Evolutionary conservation across 1,140 invertebrate genomes (phyloP).

Genomic region (Stenopsyche tienmushanensis): DNA sequence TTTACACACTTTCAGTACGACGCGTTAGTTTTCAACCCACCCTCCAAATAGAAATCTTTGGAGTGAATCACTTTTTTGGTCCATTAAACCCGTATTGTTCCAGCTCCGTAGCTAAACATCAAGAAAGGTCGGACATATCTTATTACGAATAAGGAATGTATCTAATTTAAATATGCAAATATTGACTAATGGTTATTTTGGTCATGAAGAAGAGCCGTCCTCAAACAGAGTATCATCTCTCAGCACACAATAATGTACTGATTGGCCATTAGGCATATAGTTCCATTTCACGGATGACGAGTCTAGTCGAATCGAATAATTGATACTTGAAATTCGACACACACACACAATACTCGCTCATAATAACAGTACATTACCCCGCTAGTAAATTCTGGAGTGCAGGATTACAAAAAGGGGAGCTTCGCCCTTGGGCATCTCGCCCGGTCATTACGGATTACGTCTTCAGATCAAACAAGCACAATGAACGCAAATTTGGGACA

Average conservation of each 20-base stretch:
- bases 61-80: no score
- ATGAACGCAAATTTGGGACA: slow-evolving; percentile 41
- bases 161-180: slow-evolving; percentile 10
- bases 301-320: slow-evolving; percentile 32
- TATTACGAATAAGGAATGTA: no score
- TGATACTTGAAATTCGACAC: slow-evolving; percentile 41
- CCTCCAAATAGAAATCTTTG: no score
- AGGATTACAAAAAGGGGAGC: slow-evolving; percentile 33
- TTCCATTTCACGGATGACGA: slow-evolving; percentile 36
- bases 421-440: slow-evolving; percentile 26
- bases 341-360: slow-evolving; percentile 14
- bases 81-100: no score
- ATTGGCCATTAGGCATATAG: slow-evolving; percentile 38
- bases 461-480: slow-evolving; percentile 43
- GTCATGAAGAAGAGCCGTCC: neutral
- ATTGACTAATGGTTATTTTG: slow-evolving; percentile 1
- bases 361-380: neutral
- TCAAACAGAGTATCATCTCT: slow-evolving; percentile 11
- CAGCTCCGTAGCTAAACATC: no score
- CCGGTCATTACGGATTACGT: slow-evolving; percentile 43
- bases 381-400: slow-evolving; percentile 34
- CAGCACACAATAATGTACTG: slow-evolving; percentile 35
- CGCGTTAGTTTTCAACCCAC: no score
- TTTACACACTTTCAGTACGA: no score
- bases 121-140: no score